A percentile compares a stretch with the other conserved stretches of the same genome.
Conservation (phyloP, 2,797 vertebrate genomes). For the Melanotaenia nigrans region DNA sequence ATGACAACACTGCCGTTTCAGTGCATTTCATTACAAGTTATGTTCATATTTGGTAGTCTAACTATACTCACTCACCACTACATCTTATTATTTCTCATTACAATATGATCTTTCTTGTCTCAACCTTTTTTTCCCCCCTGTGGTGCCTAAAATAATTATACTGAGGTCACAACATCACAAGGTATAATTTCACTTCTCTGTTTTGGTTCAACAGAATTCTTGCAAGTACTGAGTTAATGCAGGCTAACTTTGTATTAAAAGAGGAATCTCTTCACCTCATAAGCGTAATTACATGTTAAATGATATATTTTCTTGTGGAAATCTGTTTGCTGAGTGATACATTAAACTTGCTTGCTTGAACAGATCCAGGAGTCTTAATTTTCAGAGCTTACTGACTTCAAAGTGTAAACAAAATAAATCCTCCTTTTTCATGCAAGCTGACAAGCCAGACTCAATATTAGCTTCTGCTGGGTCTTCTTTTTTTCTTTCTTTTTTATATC, state of each 20-base stretch:
- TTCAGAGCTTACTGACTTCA: conserved; percentile 2
- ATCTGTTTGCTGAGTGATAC: conserved; percentile 14
- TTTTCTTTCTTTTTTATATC: not conserved
- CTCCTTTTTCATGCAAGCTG: not conserved
- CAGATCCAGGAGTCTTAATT: conserved; percentile 7
- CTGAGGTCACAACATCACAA: conserved; percentile 5
- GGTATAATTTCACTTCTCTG: conserved; percentile 6
- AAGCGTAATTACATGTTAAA: conserved; percentile 10
- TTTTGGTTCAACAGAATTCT: not conserved
- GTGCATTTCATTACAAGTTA: not conserved
- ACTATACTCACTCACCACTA: not conserved
- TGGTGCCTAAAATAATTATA: not conserved
- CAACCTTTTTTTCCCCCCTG: not conserved
- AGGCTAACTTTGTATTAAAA: conserved; percentile 1
- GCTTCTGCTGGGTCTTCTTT: not conserved
- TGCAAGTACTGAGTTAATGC: not conserved
- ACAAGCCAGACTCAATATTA: not conserved
- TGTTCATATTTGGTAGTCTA: not conserved
- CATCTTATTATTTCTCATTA: not conserved
- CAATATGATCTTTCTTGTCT: not conserved
- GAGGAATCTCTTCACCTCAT: not conserved
- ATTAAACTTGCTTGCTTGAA: not conserved
- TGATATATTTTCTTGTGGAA: conserved; percentile 18
- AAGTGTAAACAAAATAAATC: conserved; percentile 9
- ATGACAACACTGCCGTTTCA: not conserved